Percentiles rank a stretch among this genome's conserved stretches.
Conservation (phyloP, 2,888 invertebrate species). For the Lapara coniferarum region DNA sequence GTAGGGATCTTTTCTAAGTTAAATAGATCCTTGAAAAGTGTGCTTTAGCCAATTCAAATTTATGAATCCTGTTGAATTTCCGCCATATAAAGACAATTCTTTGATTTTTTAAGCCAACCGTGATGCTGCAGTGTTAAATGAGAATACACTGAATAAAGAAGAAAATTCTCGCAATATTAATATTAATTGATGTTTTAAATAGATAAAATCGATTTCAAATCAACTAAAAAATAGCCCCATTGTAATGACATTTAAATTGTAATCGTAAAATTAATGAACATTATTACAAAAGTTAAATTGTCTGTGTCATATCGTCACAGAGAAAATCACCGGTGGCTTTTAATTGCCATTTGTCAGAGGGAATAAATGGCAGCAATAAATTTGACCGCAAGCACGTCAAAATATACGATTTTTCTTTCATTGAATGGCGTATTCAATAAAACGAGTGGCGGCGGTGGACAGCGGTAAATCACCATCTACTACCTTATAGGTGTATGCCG, state of each 20-base stretch:
- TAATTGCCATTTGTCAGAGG: conserved; percentile 71
- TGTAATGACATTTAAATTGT: neutral
- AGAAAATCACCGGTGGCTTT: conserved; percentile 46
- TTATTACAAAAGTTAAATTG: conserved; percentile 26
- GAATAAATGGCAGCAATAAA: conserved; percentile 74
- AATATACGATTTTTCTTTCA: conserved; percentile 78
- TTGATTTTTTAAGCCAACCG: neutral
- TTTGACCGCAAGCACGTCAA: conserved; percentile 66
- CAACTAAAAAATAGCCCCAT: neutral
- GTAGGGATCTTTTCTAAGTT: conserved; percentile 37
- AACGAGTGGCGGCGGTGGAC: conserved; percentile 55
- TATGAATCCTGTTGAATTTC: conserved; percentile 21
- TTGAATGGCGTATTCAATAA: conserved; percentile 76
- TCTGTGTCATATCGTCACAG: conserved; percentile 9
- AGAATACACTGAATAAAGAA: neutral
- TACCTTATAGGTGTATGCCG: conserved; percentile 53
- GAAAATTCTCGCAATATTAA: too few relatives aligned
- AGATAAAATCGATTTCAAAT: neutral
- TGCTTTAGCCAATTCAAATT: conserved; percentile 34
- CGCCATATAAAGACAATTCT: conserved; percentile 2
- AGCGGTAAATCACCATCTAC: conserved; percentile 70
- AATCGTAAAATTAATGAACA: neutral
- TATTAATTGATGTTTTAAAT: too few relatives aligned
- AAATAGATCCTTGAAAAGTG: conserved; percentile 37
- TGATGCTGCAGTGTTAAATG: neutral